Conservation (phyloP, 1,140 invertebrate species). For the Drosophila ambigua region DNA sequence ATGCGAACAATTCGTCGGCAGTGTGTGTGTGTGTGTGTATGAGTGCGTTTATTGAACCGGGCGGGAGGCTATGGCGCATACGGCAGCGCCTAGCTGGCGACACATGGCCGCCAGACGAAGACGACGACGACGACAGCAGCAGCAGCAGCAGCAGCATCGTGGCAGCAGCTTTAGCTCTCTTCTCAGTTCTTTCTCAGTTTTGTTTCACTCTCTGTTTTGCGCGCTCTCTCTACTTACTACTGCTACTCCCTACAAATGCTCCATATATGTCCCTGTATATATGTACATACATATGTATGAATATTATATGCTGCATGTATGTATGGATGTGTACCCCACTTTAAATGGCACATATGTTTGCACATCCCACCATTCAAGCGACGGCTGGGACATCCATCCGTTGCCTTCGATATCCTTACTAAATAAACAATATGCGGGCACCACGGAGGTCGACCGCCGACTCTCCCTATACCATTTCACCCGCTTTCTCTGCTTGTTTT, state of each 20-base stretch:
- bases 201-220: conserved; percentile 16
- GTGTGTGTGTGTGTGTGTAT: conserved; percentile 25
- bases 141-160: conserved; percentile 6
- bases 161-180: conserved; percentile 21
- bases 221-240: conserved; percentile 27
- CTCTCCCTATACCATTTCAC: conserved; percentile 10
- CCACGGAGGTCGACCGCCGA: conserved; percentile 10
- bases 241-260: conserved; percentile 24
- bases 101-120: conserved; percentile 29
- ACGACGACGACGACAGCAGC: not conserved
- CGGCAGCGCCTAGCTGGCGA: conserved; percentile 50
- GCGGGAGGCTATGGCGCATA: conserved; percentile 13
- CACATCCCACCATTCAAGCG: conserved; percentile 30
- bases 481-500: not conserved
- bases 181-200: conserved; percentile 27
- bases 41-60: conserved; percentile 59
- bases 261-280: conserved; percentile 14
- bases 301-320: not conserved
- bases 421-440: conserved; percentile 60
- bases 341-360: conserved; percentile 47
- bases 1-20: conserved; percentile 39
- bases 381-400: conserved; percentile 22
- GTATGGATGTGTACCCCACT: conserved; percentile 8
- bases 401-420: conserved; percentile 50
- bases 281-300: conserved; percentile 1